Base-by-base conservation (phyloP, 2,113 vertebrate species). In the Salvelinus sp. region DNA sequence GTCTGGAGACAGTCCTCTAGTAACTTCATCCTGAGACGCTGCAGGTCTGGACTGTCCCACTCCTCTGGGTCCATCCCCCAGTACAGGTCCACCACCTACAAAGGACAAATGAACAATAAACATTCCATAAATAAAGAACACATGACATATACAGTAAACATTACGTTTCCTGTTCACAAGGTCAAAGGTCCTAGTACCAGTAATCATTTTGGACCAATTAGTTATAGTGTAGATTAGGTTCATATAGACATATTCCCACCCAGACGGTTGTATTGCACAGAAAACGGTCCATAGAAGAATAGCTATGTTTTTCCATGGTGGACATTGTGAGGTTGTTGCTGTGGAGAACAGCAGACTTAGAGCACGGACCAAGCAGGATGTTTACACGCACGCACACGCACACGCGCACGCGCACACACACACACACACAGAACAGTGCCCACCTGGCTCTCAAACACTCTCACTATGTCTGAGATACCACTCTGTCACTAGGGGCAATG, bases 1-100 rank as follows among this genome's bases (percentile, higher is more conserved):
- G 94, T 98, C 93, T 97, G 97, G 83, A 99, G 91, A 89, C 98
- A 99, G 79, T 98, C 97, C 89, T 99, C 97, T 79, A 99, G 87
- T 25, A 98, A 94, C 87, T 95, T 97, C 97, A 99, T 99, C 54
- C 98, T 91, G 65, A 95, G 95, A 86, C 96, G 93, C 75, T 99
- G 98, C 72, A 99, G 91, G 67, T 98, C 96, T 0, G 97, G 97
- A 79, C 89, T 96, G 90, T 98, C 96, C 97, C 98, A 99, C 79
- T 98, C 97, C 0, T 96, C 96, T 69, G 94, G 92, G 22, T 95
- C 94, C 3, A 96, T 88, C n/a, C 96, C 97, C 98, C 98, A 99
- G 91, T 99, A 99, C 70, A 99, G 91, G 82, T 99, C 98, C 87
- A 99, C 96, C 69, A 97, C 97, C 98, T 99, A 88, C 20, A 62